Evolutionary conservation across 2,113 vertebrate genomes (phyloP), one percentile per base, ranked within the genome.

Genomic region (Corythornis vintsioides): DNA sequence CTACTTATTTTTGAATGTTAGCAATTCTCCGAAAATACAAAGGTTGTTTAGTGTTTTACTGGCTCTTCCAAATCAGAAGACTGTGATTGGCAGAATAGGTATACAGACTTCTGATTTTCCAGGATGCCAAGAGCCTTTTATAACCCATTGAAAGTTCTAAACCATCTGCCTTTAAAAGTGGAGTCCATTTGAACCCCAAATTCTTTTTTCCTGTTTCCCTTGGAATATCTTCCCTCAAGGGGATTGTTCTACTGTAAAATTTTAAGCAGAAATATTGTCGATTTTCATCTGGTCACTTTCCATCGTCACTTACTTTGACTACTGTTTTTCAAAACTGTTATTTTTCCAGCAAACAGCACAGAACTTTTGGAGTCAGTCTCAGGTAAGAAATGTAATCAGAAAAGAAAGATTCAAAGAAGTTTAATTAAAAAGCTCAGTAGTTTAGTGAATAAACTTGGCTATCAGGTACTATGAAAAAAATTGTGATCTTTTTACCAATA

Each of bases 161-260:
- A 48, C 3, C 3, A 8, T 20, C 2, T 0, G 6, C 9, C 7
- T 69, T 43, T 47, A 63, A 25, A 33, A 48, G 6, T 18, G n/a
- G 35, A 45, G 19, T 65, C 26, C 13, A 47, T 29, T 38, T 3
- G 3, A 45, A 24, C 22, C 28, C 7, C 22, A 66, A 29, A 57
- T 25, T 43, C 29, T 42, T 29, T 60, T 47, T 53, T 7, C 18
- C 7, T 72, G 17, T 28, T 45, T 10, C 50, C 31, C 15, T 64
- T 57, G 18, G 24, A 55, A 13, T 50, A 35, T 43, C 9, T 64
- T 48, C 26, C 13, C 13, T 29, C 25, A 42, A 59, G 3, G 8
- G 18, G 28, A 65, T 13, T 42, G 26, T 28, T 72, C 12, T 25
- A 45, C 13, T 29, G 20, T 66, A 59, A 83, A 55, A 47, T 84